Conservation (phyloP, 2,113 vertebrate genomes). For the Calonectris borealis region DNA sequence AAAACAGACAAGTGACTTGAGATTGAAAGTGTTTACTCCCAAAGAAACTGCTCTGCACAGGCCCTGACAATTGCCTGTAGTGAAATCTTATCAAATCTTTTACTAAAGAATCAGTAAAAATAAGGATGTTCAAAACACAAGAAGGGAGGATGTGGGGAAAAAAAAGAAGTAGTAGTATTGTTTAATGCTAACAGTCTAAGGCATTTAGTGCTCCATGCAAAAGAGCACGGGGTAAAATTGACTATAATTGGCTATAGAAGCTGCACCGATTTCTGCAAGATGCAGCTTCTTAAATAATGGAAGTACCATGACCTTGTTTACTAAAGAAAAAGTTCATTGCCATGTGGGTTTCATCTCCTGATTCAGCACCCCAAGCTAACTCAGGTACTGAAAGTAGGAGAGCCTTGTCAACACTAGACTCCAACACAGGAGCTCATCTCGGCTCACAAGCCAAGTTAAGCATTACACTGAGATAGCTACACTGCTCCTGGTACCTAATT, state of each 20-base stretch:
- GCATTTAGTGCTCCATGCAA: not conserved
- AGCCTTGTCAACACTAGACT: not conserved
- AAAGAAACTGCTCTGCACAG: not conserved
- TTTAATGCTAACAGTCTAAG: not conserved
- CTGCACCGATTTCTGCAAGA: not conserved
- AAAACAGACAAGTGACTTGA: not conserved
- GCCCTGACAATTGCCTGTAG: not conserved
- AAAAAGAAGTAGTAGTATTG: not conserved
- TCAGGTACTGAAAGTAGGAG: not conserved
- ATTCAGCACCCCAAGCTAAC: not conserved
- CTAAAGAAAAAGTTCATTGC: not conserved
- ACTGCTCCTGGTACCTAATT: not conserved
- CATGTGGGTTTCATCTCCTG: not conserved
- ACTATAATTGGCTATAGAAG: not conserved
- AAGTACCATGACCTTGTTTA: not conserved
- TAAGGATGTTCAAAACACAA: not conserved
- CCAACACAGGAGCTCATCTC: not conserved
- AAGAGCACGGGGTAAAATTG: not conserved
- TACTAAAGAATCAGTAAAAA: not conserved
- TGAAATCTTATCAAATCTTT: not conserved
- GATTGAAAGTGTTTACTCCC: not conserved
- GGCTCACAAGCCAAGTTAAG: not conserved
- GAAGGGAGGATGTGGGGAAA: rapidly evolving
- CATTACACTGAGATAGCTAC: not conserved
- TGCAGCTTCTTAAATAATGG: not conserved